Conservation (phyloP, 92 coral and sea anemone species). For the Zoanthus gigantus region DNA sequence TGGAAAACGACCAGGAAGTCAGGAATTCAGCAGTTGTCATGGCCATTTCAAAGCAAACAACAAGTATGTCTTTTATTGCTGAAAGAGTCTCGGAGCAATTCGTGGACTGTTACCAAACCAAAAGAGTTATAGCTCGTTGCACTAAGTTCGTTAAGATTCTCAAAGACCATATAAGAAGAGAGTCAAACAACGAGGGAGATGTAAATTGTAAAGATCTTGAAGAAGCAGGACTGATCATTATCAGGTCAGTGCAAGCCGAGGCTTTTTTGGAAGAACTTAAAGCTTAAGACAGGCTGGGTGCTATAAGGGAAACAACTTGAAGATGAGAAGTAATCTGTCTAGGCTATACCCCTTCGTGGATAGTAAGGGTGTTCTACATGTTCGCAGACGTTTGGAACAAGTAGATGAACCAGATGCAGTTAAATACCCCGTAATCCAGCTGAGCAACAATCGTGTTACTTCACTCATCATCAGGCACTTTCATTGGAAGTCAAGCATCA, state of each 20-base stretch:
- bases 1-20: constrained; percentile 63
- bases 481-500: constrained; percentile 56
- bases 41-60: constrained; percentile 5
- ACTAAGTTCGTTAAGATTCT: constrained; percentile 38
- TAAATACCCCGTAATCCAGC: constrained; percentile 60
- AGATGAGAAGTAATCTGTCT: constrained; percentile 38
- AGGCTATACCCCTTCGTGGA: constrained; percentile 65
- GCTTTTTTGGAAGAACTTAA: constrained; percentile 25
- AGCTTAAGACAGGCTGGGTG: constrained; percentile 1
- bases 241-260: constrained; percentile 37
- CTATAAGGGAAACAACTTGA: constrained; percentile 7
- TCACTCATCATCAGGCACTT: constrained; percentile 47
- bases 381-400: constrained; percentile 64
- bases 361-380: constrained; percentile 54
- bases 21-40: constrained; percentile 47
- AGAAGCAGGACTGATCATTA: constrained; percentile 38
- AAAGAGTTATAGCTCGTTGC: constrained; percentile 61
- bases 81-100: constrained; percentile 57
- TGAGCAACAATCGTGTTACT: constrained; percentile 49
- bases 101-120: constrained; percentile 66
- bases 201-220: constrained; percentile 22
- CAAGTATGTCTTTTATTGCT: background rate
- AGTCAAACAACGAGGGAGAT: background rate
- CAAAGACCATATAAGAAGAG: constrained; percentile 16
- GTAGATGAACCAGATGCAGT: constrained; percentile 43